Conservation (phyloP, 2,113 vertebrate species). For the Leucoraja erinaceus region DNA sequence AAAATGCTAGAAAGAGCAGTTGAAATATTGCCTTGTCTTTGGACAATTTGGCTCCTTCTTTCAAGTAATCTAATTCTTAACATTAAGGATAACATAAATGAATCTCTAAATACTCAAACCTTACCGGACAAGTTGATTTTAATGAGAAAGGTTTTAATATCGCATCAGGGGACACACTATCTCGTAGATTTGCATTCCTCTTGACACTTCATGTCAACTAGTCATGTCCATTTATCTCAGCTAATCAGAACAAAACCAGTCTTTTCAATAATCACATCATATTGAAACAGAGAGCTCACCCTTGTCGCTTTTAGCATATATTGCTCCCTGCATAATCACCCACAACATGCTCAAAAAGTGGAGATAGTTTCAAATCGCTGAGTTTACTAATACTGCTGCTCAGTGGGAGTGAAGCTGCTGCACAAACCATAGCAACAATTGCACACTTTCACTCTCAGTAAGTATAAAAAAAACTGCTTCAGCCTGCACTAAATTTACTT, state of each 20-base stretch:
- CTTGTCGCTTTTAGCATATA: no score
- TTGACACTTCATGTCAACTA: background rate
- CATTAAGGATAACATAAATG: background rate
- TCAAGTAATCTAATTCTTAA: background rate
- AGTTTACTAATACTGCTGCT: background rate
- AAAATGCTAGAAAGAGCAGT: background rate
- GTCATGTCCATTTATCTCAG: background rate
- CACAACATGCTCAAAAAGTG: background rate
- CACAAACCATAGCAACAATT: background rate
- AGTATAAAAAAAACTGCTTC: background rate
- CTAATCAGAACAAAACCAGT: background rate
- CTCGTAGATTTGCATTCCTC: background rate
- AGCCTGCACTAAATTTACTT: background rate
- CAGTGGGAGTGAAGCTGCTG: conserved; percentile 1
- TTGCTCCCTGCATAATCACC: background rate
- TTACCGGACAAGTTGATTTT: background rate
- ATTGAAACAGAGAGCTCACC: background rate
- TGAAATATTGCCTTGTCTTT: background rate
- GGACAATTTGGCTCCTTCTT: background rate
- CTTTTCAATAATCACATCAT: background rate
- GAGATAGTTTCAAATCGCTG: background rate
- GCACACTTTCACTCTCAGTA: conserved; percentile 12
- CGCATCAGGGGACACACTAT: background rate
- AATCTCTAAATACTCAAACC: background rate
- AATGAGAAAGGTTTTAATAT: background rate